Conservation (phyloP, 2,797 vertebrate species). For the Xenops minutus region DNA sequence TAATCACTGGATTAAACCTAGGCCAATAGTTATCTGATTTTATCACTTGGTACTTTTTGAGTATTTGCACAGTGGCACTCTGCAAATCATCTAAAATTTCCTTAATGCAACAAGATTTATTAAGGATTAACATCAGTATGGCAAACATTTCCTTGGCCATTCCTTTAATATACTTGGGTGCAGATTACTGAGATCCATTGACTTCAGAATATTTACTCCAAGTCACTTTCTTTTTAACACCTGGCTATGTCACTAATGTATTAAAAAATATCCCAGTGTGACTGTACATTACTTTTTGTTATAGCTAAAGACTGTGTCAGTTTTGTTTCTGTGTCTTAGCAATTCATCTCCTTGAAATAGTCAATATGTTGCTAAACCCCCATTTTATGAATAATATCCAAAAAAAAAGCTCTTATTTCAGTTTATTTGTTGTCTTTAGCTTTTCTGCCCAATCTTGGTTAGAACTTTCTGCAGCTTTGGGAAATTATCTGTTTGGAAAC, state of each 20-base stretch:
- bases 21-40: slow-evolving; percentile 19
- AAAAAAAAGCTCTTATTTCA: not conserved
- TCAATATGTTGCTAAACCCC: not conserved
- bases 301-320: not conserved
- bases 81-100: slow-evolving; percentile 30
- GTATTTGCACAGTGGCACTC: slow-evolving; percentile 32
- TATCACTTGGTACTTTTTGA: slow-evolving; percentile 15
- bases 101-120: slow-evolving; percentile 33
- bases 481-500: not conserved
- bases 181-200: not conserved
- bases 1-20: slow-evolving; percentile 44
- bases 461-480: not conserved
- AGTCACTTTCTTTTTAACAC: not conserved
- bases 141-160: not conserved
- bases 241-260: not conserved
- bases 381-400: not conserved
- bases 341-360: not conserved
- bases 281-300: not conserved
- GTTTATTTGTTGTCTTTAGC: not conserved
- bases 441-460: not conserved
- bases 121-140: not conserved
- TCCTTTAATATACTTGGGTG: not conserved
- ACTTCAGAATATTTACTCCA: not conserved
- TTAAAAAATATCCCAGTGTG: not conserved
- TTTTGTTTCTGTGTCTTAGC: not conserved